Evolutionary conservation across 2,797 vertebrate genomes (phyloP), one percentile per base, ranked within the genome.

Genomic region (Menidia menidia): DNA sequence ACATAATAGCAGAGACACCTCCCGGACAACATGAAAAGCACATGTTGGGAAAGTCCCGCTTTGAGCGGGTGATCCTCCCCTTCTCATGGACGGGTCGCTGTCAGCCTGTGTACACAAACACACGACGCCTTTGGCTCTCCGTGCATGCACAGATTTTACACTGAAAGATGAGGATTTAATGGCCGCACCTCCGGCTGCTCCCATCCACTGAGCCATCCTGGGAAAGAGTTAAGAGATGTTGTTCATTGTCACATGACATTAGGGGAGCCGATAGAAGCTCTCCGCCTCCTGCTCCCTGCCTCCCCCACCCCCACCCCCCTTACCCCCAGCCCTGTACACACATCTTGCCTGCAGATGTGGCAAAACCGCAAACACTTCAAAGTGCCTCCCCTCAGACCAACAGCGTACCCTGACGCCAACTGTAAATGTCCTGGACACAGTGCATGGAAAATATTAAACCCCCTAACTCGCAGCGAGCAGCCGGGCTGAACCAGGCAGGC

Each of bases 341-440:
- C 97, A 98, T 98, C 96, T 98, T 98, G 97, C 95, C 87, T 95
- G 96, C 97, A 98, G 96, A 98, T 98, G 97, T 98, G 96, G 96
- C 91, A 86, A 95, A 92, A 96, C 96, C 95, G 89, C 95, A 96
- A 96, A 94, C 94, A 96, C 97, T 97, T 98, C 97, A 97, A 98
- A 98, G 97, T 96, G 93, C 93, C 94, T 95, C 83, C 93, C 93
- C 93, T 95, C 95, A 96, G 96, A 97, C 96, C 95, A 95, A 94
- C 92, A 93, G 93, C 95, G 94, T 94, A 94, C 94, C 93, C 97
- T 96, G 97, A 97, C 96, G 96, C 97, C 96, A 94, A 97, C 95
- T 97, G 96, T 96, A 96, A 98, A 97, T 95, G 96, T 96, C 96
- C 96, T 96, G 96, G 95, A 97, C 96, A 95, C 95, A 92, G 94